Evolutionary conservation across 2,113 vertebrate genomes (phyloP), one percentile per base, ranked within the genome.

Genomic region (Tenrec ecaudatus): DNA sequence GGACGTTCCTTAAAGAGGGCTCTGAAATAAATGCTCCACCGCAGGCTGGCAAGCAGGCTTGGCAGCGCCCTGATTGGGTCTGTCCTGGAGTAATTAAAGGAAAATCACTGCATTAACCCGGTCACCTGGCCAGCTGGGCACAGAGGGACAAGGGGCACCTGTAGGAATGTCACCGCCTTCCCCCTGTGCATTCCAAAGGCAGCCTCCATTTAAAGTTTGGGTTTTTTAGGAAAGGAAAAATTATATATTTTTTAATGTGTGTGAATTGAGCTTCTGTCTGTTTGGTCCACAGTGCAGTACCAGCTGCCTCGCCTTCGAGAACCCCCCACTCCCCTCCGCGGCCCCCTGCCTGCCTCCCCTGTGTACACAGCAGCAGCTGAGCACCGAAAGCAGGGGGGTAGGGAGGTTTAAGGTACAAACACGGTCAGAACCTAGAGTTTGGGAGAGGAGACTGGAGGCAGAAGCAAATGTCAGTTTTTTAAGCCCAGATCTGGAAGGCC

Each of bases 281-380:
- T 17, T 47, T 7, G 58, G 78, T 83, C 86, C 0, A 90, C 2
- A 0, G 43, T 71, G 64, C 78, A 33, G 25, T 1, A 76, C 0
- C 0, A 0, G 9, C 29, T 0, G 40, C 31, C 53, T 84, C 0
- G 1, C 64, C 23, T 62, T 62, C 47, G 6, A 53, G 47, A 53
- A 10, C 47, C 47, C 47, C 47, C 47, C 12, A 5, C 60, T 14
- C 60, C 60, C 6, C 23, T 22, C 60, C 60, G 20, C 14, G 3
- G 58, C 10, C 20, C 58, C 58, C 14, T 15, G 14, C 58, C 58
- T 10, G 20, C 58, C 58, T 23, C 1, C 0, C 2, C 0, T 58
- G 12, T 9, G 14, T 0, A 0, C 22, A 15, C 17, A 5, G 64
- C 0, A 60, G 15, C 5, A 76, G 1, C 22, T n/a, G 25, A 66